Conservation (phyloP, 2,113 vertebrate genomes). For the Acrocephalus arundinaceus region DNA sequence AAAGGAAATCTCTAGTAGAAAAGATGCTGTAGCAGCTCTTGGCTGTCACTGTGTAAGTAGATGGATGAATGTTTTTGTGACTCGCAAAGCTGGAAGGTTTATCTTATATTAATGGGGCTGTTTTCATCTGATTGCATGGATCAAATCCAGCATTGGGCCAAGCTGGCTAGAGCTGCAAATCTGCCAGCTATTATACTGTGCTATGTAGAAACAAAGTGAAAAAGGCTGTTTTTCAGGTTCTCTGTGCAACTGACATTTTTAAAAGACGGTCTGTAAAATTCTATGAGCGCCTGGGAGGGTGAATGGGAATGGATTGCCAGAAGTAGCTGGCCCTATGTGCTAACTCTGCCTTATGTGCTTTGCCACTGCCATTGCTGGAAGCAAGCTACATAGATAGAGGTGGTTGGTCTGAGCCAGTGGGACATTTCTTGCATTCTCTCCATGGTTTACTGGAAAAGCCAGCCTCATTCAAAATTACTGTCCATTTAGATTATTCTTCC, state of each 20-base stretch:
- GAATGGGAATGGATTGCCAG: background rate
- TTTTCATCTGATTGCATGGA: constrained; percentile 31
- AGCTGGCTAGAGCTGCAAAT: background rate
- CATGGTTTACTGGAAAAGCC: background rate
- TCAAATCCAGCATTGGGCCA: constrained; percentile 38
- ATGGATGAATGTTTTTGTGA: constrained; percentile 7
- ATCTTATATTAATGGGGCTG: background rate
- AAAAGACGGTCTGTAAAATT: constrained; percentile 3
- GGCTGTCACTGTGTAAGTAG: background rate
- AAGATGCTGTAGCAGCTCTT: constrained; percentile 32
- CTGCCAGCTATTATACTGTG: background rate
- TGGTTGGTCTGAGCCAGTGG: background rate
- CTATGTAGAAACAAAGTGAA: constrained; percentile 3
- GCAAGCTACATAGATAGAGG: background rate
- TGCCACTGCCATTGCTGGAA: background rate
- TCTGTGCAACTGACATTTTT: background rate
- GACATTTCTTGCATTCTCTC: background rate
- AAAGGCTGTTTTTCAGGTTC: background rate
- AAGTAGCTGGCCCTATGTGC: background rate
- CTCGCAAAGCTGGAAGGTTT: background rate
- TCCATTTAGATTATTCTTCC: constrained; percentile 10
- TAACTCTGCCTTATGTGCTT: background rate
- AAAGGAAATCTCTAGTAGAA: constrained; percentile 27
- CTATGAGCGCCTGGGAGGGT: background rate
- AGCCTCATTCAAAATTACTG: background rate